Base-by-base conservation (phyloP, 53 echinoderm and acorn worm species). In the Holothuria scabra region DNA sequence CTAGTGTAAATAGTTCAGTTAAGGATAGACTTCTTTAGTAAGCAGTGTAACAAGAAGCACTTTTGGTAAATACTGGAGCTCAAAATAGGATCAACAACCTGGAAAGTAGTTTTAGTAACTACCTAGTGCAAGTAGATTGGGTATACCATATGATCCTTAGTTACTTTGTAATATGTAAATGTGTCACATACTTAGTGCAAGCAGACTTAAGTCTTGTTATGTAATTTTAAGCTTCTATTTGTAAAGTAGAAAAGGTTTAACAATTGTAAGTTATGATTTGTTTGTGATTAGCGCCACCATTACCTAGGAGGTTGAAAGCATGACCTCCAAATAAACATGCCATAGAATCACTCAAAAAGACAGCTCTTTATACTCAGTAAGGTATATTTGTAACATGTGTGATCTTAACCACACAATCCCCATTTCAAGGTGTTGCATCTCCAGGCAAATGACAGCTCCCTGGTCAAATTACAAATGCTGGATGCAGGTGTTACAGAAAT, bases 61-160 rank as follows among this genome's bases (percentile, higher is more conserved):
- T 60, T 60, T 35, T 35, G 3, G 24, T 60, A 24, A 66, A 32
- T 66, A 29, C 28, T 29, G 60, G 12, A 60, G 61, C 61, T 60
- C 8, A 5, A 60, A 60, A 26, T 2, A 60, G 61, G 61, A 60
- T 60, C 4, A 60, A 60, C n/a, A 60, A 60, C 61, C 61, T n/a
- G 61, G 25, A 16, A 60, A 60, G 18, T 8, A 66, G 31, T 28
- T 30, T 66, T 12, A 33, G 20, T 26, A 33, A 37, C 14, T 38
- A 60, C 61, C 61, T 68, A 37, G 38, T 68, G 68, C 68, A 68
- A 38, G 68, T 37, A 68, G 68, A 68, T 38, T 68, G 29, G 29
- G 68, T 68, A 28, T 66, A 9, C 8, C 2, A 23, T 29, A 66
- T 23, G 32, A 66, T 66, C 25, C 14, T 19, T 66, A 30, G 67